Base-by-base conservation (phyloP, 2,888 invertebrate genomes). In the Therioaphis trifolii region DNA sequence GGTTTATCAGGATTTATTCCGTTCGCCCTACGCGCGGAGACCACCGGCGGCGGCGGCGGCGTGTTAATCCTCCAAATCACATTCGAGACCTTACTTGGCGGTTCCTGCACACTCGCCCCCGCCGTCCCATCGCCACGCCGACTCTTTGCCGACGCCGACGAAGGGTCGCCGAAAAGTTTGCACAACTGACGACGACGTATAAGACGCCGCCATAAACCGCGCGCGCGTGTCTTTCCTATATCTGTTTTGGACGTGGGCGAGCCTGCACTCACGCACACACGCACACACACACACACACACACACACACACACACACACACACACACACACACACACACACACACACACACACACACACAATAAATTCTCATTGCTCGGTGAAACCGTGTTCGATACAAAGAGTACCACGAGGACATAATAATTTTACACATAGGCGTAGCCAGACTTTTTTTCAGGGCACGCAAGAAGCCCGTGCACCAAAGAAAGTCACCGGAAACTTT, bases 1-100 rank as follows among this genome's bases (percentile, higher is more conserved):
- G 82, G 82, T 82, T 82, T 82, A 82, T 82, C 82, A 82, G 82
- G 82, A 82, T 82, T 82, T 82, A 82, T 74, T 29, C 35, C 61
- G 24, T 35, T 24, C 49, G 58, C 35, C 46, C 27, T 29, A 12
- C 61, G 27, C 4, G 61, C 27, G 61, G 68, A 58, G 58, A 58
- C 58, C 58, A 58, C 58, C 40, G 15, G 71, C n/a, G 35, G 72
- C 35, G 72, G 72, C 27, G 74, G 76, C 79, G 43, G 55, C 58
- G 27, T 46, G 80, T 72, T 82, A 82, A 82, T 82, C 82, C 82
- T 74, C 82, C 63, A 18, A 82, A 82, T 82, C 82, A 40, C 82
- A 82, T 82, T 74, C 82, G 82, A 74, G 74, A 82, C 82, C 61
- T 61, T 21, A 35, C 71, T 24, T 21, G 35, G 29, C 7, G 21